Base-by-base conservation (phyloP, 2,113 vertebrate species). In the Zeus faber region DNA sequence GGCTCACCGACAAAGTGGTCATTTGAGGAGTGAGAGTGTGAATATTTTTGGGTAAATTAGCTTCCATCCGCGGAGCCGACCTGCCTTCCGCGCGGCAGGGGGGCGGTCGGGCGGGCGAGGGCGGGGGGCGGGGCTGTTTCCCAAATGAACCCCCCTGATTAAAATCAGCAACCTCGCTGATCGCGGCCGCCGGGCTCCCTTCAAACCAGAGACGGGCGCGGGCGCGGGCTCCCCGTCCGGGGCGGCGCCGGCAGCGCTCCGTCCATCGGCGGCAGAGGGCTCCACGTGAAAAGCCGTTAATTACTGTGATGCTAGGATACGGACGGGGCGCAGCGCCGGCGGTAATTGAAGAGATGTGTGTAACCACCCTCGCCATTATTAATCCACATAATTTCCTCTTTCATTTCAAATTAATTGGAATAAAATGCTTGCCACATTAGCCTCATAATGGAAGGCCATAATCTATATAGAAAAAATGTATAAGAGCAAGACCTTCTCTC, bases 401-500 rank as follows among this genome's bases (percentile, higher is more conserved):
- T 92, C 88, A 91, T 92, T 92, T 88, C 81, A 84, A 81, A 90
- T 89, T 92, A 91, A 94, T 93, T 93, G 91, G 90, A 93, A 92
- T 91, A 90, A 93, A 93, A 91, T 91, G 89, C 91, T 89, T 91
- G 90, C 87, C 90, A 92, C 91, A 92, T 93, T 94, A 93, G 92
- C 86, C 88, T 53, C 85, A 88, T 92, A 92, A 89, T 91, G 88
- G 84, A 88, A 90, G 88, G 88, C 65, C 90, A 89, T 92, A 89
- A 91, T 92, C 89, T 91, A 84, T 80, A 4, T 88, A 85, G 76
- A 25, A 55, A 57, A 63, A 83, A 91, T 90, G 91, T 86, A 85
- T 82, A 89, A 88, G 85, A 88, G 61, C 82, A 78, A 91, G 91
- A 91, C 91, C 71, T 82, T 84, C 90, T 88, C 77, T 77, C 76